These are phyloP conservation scores for Varecia variegata DNA, from an alignment of 2,797 vertebrate species.

Conservation along the genomic window DNA sequence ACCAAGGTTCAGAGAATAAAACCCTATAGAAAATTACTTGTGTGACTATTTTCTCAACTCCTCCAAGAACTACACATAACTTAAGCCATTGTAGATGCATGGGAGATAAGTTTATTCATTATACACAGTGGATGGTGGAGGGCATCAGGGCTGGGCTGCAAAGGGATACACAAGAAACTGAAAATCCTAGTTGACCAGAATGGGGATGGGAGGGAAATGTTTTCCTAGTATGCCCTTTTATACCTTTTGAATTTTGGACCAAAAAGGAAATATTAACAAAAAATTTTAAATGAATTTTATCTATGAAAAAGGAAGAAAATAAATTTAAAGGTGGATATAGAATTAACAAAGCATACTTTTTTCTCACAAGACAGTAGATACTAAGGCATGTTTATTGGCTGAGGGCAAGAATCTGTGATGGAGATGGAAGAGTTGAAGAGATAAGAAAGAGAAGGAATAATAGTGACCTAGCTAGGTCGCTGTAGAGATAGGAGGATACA, in stretches of 20 bases:
- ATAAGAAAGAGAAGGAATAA: neutral
- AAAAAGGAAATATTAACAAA: neutral
- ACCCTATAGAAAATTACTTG: neutral
- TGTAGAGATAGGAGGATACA: neutral
- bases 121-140: neutral
- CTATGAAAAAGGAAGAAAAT: neutral
- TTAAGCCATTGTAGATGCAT: neutral
- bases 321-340: neutral
- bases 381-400: neutral
- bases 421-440: neutral
- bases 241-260: slow-evolving; percentile 8
- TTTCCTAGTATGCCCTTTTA: neutral
- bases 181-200: neutral
- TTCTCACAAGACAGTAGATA: neutral
- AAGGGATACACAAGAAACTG: neutral
- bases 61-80: neutral
- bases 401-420: neutral
- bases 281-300: neutral
- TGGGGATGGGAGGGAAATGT: neutral
- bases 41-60: slow-evolving; percentile 19
- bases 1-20: slow-evolving; percentile 22
- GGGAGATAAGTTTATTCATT: neutral
- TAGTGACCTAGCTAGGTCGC: neutral
- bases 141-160: neutral
- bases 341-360: neutral